Conservation (phyloP, 2,797 vertebrate genomes). For the Sarcoramphus papa region DNA sequence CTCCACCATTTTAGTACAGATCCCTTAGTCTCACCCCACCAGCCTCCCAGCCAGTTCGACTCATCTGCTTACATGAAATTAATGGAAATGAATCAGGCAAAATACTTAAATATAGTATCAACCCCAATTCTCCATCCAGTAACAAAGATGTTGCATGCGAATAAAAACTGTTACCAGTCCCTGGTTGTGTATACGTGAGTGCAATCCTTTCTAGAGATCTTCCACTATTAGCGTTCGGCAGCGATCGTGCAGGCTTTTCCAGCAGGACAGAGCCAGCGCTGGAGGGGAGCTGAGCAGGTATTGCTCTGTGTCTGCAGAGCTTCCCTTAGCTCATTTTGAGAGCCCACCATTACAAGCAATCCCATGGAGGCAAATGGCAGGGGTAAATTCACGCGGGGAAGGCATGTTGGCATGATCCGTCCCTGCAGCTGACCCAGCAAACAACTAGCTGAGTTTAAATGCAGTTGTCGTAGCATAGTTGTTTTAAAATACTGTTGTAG, state of each 20-base stretch:
- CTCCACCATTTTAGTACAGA: not conserved
- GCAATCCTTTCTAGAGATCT: not conserved
- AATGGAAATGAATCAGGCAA: not conserved
- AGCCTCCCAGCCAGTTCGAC: not conserved
- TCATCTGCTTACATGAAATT: not conserved
- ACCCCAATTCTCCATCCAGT: not conserved
- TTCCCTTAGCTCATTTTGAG: not conserved
- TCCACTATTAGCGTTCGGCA: accelerated
- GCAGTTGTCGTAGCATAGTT: not conserved
- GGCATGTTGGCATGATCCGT: accelerated
- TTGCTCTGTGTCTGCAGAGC: not conserved
- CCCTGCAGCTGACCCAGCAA: not conserved
- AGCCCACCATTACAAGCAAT: not conserved
- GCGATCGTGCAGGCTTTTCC: accelerated
- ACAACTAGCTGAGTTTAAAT: not conserved
- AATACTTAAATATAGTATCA: not conserved
- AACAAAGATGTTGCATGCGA: not conserved
- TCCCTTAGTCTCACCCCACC: not conserved
- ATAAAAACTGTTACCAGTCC: not conserved
- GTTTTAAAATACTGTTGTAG: not conserved
- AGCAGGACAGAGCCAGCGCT: not conserved
- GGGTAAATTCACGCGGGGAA: not conserved
- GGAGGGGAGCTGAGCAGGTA: not conserved
- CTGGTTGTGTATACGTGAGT: not conserved
- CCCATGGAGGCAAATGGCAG: not conserved